Percentiles rank a stretch among this genome's conserved stretches.
These are phyloP conservation scores for Scarus forsteni DNA, from an alignment of 2,797 vertebrate species.

Conservation along the genomic window DNA sequence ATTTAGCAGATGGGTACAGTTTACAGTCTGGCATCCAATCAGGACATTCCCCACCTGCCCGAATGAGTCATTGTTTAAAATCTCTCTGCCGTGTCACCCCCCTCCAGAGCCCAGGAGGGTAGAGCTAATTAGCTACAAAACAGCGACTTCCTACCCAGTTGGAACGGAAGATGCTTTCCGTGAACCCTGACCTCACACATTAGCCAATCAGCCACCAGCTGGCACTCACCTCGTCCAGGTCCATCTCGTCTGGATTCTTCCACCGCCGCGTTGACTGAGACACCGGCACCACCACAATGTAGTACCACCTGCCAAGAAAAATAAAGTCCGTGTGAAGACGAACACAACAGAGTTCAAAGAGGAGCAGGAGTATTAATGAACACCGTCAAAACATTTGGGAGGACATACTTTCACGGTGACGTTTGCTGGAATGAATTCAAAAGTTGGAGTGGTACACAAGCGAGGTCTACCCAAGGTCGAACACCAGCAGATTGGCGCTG, in stretches of 20 bases:
- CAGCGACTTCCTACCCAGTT: constrained; percentile 66
- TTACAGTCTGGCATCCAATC: constrained; percentile 60
- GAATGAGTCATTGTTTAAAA: constrained; percentile 68
- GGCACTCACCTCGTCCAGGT: constrained; percentile 93
- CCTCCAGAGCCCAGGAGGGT: constrained; percentile 49
- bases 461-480: constrained; percentile 59
- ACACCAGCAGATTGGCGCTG: constrained; percentile 66
- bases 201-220: constrained; percentile 66
- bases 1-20: constrained; percentile 65
- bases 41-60: constrained; percentile 54
- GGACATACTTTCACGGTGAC: constrained; percentile 34
- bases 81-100: constrained; percentile 36
- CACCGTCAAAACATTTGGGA: constrained; percentile 42
- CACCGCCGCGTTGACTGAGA: constrained; percentile 82
- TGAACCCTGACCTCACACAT: constrained; percentile 63
- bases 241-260: constrained; percentile 95
- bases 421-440: constrained; percentile 46
- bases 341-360: constrained; percentile 48
- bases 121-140: constrained; percentile 71
- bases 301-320: constrained; percentile 91
- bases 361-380: constrained; percentile 39
- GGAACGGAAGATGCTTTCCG: constrained; percentile 54
- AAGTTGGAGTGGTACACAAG: constrained; percentile 45
- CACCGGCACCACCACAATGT: constrained; percentile 93
- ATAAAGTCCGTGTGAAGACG: constrained; percentile 51